Percentiles rank a stretch among this genome's conserved stretches.
Conservation (phyloP, 2,113 vertebrate species). For the Petroica traversi region DNA sequence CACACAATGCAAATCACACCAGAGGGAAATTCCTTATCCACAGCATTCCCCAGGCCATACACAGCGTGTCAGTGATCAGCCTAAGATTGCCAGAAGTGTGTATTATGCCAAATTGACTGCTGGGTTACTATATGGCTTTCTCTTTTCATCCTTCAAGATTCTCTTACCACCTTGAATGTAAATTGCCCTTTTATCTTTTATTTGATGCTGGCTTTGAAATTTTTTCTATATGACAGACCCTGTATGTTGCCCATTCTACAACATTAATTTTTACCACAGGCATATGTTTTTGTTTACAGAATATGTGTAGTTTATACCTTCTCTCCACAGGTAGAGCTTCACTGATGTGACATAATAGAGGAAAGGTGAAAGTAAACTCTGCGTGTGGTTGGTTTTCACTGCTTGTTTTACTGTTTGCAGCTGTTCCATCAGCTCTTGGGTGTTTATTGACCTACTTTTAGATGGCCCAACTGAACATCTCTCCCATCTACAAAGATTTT, state of each 20-base stretch:
- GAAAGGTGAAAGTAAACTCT: background rate
- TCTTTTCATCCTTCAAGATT: background rate
- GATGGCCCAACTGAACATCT: background rate
- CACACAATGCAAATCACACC: background rate
- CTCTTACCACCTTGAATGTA: background rate
- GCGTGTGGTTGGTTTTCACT: background rate
- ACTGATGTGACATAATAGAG: accelerated
- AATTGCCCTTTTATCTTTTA: background rate
- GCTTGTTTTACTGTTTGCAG: background rate
- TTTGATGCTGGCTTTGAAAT: background rate
- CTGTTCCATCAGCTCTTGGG: background rate
- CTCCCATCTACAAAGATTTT: background rate
- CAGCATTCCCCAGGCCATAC: background rate
- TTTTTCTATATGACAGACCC: background rate
- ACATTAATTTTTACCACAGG: background rate
- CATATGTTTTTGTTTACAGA: background rate
- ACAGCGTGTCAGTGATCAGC: background rate
- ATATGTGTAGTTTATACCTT: background rate
- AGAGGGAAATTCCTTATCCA: background rate
- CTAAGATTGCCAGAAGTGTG: background rate
- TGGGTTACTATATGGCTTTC: background rate
- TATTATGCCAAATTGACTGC: background rate
- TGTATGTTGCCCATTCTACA: background rate
- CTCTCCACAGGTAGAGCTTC: background rate
- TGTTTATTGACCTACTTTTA: background rate